Base-by-base conservation (phyloP, 64 coral and sea anemone genomes). In the Montipora foliosa region DNA sequence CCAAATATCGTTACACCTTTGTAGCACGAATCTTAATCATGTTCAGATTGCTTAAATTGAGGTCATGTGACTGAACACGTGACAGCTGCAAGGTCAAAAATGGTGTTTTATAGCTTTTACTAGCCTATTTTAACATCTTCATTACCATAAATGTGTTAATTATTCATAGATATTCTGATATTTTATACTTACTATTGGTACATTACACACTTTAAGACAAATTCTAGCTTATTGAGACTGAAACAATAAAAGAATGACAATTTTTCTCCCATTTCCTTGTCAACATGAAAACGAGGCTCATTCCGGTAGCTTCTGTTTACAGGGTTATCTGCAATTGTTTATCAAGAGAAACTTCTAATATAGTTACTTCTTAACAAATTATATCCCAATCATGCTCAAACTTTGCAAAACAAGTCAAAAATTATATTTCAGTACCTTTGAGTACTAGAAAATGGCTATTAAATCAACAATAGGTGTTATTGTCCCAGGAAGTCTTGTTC, bases 91-190 rank as follows among this genome's bases (percentile, higher is more conserved):
- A 29, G 25, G 37, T 17, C n/a, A 37, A 37, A 86, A 86, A 86
- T 68, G 15, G 59, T 37, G 20, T 86, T 86, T 86, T 16, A 86
- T 5, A 25, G 10, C 11, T 67, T 47, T 85, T 72, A 72, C 70
- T 87, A 74, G 62, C 55, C 7, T 60, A 64, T 82, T 82, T 82
- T 58, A 61, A 44, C 20, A 0, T 44, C 20, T 44, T 62, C 52
- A 62, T n/a, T 82, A 15, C 11, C 53, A 62, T 44, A 82, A 60
- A 82, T 88, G 49, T 88, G 71, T 13, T 46, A 75, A 55, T 75
- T 88, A 75, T 52, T 44, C 44, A 88, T 71, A 50, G 3, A 88
- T 88, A 88, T 50, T 88, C 85, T 88, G 48, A 67, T 75, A 88
- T 50, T 88, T 83, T 88, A 1, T 70, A 87, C 8, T 4, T 68